Base-by-base conservation (phyloP, 2,797 vertebrate genomes). In the Propithecus perrieri region DNA sequence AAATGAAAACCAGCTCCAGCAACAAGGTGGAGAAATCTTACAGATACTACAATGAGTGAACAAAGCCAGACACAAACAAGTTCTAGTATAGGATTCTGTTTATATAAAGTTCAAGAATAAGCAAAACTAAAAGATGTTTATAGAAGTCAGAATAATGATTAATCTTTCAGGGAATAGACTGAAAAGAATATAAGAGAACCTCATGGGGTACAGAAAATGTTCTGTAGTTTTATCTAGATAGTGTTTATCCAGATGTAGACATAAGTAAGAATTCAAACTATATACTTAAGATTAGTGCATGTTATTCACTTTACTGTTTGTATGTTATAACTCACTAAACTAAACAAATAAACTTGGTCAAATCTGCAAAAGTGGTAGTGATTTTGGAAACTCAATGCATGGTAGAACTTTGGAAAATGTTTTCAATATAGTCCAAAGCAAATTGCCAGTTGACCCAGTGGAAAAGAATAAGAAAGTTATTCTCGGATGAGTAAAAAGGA, bases 391-490 rank as follows among this genome's bases (percentile, higher is more conserved):
- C 38, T 87, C 26, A 28, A 92, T 63, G 41, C 53, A 86, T 76
- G 67, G 81, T 55, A 90, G 85, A 96, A 78, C 63, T 88, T 83
- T 33, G 71, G 78, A 67, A 90, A 93, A 72, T 30, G 24, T 30
- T 67, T 94, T 96, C 75, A 89, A 95, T 72, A 28, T 17, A 41
- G 95, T 95, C 88, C 88, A 95, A 95, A 92, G 71, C 53, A 96
- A 96, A 92, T 59, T n/a, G 20, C 46, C 91, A 92, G 71, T 74
- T 96, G 93, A 96, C 76, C 59, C 69, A 74, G 35, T 92, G 88
- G 93, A 96, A 96, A 96, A 96, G 89, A 95, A 80, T 80, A 91
- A 96, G 69, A 93, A 92, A 90, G 94, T 61, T 97, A 95, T 95
- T 95, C 67, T 92, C 85, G 78, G 94, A 90, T 63, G 69, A 80